These are phyloP conservation scores for Caenorhabditis sulstoni DNA, from an alignment of 2,888 invertebrate species.

Conservation along the genomic window DNA sequence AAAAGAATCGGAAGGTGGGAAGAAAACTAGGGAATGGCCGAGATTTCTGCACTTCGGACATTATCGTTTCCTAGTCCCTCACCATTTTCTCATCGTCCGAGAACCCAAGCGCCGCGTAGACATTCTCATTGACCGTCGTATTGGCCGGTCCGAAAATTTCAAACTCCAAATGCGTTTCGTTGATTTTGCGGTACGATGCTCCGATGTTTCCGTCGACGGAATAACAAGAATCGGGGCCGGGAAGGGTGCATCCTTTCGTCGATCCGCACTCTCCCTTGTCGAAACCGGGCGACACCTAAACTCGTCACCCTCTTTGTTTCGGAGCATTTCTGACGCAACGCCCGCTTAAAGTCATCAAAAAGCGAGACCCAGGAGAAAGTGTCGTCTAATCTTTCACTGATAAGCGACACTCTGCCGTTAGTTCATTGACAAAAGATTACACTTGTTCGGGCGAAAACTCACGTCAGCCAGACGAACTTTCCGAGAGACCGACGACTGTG, in stretches of 20 bases:
- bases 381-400: slow-evolving; percentile 43
- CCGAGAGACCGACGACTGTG: slow-evolving; percentile 39
- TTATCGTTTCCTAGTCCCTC: not conserved
- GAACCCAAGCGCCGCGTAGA: slow-evolving; percentile 72
- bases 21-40: no score
- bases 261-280: slow-evolving; percentile 41
- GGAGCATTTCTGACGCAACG: slow-evolving; percentile 15
- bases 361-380: slow-evolving; percentile 4
- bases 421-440: slow-evolving; percentile 28
- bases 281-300: slow-evolving; percentile 41
- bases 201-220: slow-evolving; percentile 29
- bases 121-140: slow-evolving; percentile 27
- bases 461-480: slow-evolving; percentile 44
- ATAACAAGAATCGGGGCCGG: slow-evolving; percentile 28
- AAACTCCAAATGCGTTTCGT: slow-evolving; percentile 20
- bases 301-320: not conserved
- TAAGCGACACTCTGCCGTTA: not conserved
- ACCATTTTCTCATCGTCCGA: slow-evolving; percentile 68
- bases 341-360: slow-evolving; percentile 19
- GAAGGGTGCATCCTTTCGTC: slow-evolving; percentile 48
- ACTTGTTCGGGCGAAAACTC: slow-evolving; percentile 12
- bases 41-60: no score
- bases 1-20: no score
- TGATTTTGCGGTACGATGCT: slow-evolving; percentile 23
- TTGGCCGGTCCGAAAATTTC: slow-evolving; percentile 53